Conservation (phyloP, 1,140 invertebrate genomes). For the Hyles euphorbiae region DNA sequence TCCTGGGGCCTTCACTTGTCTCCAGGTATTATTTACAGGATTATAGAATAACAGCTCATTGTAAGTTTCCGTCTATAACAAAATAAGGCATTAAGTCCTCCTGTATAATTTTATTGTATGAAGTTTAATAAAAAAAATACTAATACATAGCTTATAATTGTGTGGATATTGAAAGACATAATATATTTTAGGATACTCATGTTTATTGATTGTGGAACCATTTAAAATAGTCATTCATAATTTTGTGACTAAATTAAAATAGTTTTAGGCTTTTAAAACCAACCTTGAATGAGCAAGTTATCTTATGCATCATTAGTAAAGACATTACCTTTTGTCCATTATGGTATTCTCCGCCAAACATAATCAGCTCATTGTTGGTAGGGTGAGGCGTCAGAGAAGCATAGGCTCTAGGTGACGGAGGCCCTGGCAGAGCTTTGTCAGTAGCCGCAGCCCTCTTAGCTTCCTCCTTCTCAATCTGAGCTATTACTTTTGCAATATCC, state of each 20-base stretch:
- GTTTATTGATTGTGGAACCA: too few relatives aligned
- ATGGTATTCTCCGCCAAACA: constrained; percentile 95
- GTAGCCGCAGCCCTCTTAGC: constrained; percentile 80
- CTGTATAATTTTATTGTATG: too few relatives aligned
- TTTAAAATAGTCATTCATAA: too few relatives aligned
- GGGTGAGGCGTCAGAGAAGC: constrained; percentile 89
- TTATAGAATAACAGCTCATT: constrained; percentile 92
- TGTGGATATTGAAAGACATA: too few relatives aligned
- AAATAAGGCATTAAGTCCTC: constrained; percentile 11
- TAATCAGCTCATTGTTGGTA: constrained; percentile 88
- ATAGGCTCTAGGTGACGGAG: constrained; percentile 86
- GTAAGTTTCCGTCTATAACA: constrained; percentile 84
- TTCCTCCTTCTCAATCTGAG: constrained; percentile 88
- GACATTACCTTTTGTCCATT: constrained; percentile 85
- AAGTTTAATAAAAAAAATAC: too few relatives aligned
- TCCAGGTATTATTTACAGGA: constrained; percentile 88
- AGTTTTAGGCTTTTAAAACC: too few relatives aligned
- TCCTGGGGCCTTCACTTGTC: constrained; percentile 84
- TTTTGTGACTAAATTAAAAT: too few relatives aligned
- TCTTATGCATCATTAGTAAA: neutral
- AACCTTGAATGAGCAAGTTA: too few relatives aligned
- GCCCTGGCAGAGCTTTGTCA: constrained; percentile 80
- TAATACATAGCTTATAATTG: too few relatives aligned
- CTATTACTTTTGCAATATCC: constrained; percentile 89
- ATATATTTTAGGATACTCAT: too few relatives aligned